Conservation (phyloP, 2,113 vertebrate species). For the Elephas maximus region DNA sequence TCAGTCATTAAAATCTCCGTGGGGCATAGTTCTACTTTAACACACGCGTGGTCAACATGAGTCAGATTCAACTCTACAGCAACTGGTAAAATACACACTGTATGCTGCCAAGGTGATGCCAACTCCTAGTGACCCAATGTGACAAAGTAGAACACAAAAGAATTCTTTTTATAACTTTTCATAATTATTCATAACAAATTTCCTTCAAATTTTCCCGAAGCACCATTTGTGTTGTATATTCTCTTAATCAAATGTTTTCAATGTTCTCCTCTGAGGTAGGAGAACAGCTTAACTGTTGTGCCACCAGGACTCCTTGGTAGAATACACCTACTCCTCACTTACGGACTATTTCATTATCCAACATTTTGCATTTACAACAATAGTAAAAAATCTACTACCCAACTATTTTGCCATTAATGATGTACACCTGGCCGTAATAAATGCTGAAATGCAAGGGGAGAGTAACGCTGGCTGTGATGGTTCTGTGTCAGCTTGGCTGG, state of each 20-base stretch:
- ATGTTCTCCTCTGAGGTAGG: background rate
- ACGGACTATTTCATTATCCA: too few species aligned
- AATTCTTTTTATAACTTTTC: background rate
- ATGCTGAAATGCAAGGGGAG: too few species aligned
- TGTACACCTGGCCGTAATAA: too few species aligned
- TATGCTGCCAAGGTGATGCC: background rate
- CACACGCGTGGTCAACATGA: background rate
- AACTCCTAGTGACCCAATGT: background rate
- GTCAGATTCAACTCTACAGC: background rate
- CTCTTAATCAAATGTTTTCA: rapidly evolving
- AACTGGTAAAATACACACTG: background rate
- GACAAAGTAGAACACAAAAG: background rate
- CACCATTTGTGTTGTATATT: background rate
- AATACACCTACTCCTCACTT: background rate
- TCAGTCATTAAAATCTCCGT: background rate
- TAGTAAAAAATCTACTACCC: too few species aligned
- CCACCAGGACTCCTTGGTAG: background rate
- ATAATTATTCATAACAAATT: background rate
- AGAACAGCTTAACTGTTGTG: background rate
- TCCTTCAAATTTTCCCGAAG: background rate
- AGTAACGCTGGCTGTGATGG: too few species aligned
- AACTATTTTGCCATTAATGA: too few species aligned
- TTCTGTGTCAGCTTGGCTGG: too few species aligned
- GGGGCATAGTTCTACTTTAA: background rate
- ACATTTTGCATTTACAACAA: too few species aligned